A percentile compares a stretch with the other conserved stretches of the same genome.
These are phyloP conservation scores for Ambastaia sidthimunki DNA, from an alignment of 2,797 vertebrate genomes.

Conservation along the genomic window DNA sequence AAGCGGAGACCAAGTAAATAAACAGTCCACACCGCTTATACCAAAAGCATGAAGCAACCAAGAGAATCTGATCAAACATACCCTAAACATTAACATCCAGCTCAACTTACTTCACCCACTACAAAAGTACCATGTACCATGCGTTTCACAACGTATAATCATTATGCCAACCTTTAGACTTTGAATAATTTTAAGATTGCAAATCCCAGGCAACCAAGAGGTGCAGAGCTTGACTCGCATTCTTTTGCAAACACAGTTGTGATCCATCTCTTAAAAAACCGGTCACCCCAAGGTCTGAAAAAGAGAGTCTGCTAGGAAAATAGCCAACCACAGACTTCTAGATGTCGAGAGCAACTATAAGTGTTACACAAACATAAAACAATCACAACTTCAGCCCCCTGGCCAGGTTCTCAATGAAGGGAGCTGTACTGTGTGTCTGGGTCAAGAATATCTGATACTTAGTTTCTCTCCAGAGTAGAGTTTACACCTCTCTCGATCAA, in stretches of 20 bases:
- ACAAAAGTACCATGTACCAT: background rate
- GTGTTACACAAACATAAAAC: conserved; percentile 35
- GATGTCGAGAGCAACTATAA: conserved; percentile 35
- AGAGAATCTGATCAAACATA: background rate
- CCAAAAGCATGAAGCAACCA: too few relatives aligned
- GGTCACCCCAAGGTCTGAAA: background rate
- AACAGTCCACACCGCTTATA: background rate
- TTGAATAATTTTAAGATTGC: background rate
- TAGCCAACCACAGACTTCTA: background rate
- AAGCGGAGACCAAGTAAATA: background rate
- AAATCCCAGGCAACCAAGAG: background rate
- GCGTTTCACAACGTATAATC: background rate
- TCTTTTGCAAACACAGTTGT: background rate
- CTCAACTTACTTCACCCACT: background rate
- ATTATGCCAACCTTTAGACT: background rate
- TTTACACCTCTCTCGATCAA: conserved; percentile 43
- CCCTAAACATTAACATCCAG: background rate
- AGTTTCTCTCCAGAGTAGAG: conserved; percentile 38
- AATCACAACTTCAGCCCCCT: conserved; percentile 8
- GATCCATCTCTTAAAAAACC: background rate
- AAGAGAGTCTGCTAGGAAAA: background rate
- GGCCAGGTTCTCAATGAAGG: conserved; percentile 3
- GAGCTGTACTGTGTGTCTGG: conserved; percentile 24
- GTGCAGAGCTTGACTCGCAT: background rate
- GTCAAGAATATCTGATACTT: conserved; percentile 45